Conservation (phyloP, 2,113 vertebrate species). For the Trichechus manatus region DNA sequence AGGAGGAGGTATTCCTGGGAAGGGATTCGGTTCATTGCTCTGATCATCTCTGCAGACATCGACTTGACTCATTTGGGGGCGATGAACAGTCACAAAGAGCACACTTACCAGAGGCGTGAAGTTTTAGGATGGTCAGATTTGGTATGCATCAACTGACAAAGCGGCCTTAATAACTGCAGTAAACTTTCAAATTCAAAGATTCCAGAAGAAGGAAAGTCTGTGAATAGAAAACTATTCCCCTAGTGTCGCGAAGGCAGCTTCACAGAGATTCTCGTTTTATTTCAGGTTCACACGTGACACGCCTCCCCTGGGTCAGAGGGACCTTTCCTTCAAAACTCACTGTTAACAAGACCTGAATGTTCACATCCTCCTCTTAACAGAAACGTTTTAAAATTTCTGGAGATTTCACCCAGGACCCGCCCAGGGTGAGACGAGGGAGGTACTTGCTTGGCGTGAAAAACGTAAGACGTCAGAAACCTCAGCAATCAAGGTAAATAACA, state of each 20-base stretch:
- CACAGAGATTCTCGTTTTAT: background rate
- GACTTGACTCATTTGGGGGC: background rate
- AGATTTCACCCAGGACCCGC: background rate
- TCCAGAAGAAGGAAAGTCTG: constrained; percentile 12
- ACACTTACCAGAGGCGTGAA: background rate
- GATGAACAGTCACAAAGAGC: background rate
- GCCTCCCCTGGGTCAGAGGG: constrained; percentile 2
- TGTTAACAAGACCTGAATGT: constrained; percentile 6
- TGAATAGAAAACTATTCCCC: constrained; percentile 14
- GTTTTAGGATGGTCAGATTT: background rate
- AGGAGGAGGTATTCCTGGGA: background rate
- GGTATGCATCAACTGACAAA: background rate
- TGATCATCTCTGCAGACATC: background rate
- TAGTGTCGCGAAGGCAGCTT: background rate
- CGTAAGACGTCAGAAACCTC: background rate
- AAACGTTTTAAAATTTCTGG: background rate
- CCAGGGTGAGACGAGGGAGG: background rate
- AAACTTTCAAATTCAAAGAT: constrained; percentile 53
- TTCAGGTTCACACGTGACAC: background rate
- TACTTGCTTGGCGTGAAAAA: background rate
- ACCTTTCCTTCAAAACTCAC: constrained; percentile 11
- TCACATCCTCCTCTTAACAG: background rate
- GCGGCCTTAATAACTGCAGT: background rate
- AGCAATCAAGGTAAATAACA: background rate
- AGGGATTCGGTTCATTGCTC: background rate